Conservation (phyloP, 2,888 invertebrate genomes). For the Brenthis hecate region DNA sequence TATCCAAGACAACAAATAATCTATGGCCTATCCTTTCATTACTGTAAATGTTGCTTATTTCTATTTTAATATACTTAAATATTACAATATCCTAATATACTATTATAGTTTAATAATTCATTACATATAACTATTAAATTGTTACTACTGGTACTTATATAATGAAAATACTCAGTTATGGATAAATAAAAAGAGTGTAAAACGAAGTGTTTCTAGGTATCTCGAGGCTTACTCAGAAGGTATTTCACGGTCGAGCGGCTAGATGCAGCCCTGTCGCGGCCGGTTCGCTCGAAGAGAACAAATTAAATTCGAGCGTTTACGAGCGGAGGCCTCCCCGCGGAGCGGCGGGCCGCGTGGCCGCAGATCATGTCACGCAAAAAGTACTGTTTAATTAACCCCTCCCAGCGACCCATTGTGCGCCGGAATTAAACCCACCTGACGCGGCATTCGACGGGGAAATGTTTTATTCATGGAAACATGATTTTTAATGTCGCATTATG, state of each 20-base stretch:
- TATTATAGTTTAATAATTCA: no score
- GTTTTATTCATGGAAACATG: conserved; percentile 14
- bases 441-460: background rate
- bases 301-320: conserved; percentile 35
- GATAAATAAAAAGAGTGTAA: conserved; percentile 5
- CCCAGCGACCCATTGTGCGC: conserved; percentile 30
- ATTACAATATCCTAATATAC: no score
- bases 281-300: conserved; percentile 27
- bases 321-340: conserved; percentile 20
- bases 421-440: conserved; percentile 25
- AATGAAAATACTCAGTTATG: conserved; percentile 6
- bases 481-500: conserved; percentile 6
- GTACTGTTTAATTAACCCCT: conserved; percentile 34
- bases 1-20: no score
- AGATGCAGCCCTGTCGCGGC: conserved; percentile 26
- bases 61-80: no score
- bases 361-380: conserved; percentile 30
- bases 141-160: background rate
- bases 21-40: no score
- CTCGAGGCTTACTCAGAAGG: conserved; percentile 15
- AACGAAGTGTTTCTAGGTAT: conserved; percentile 13
- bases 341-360: conserved; percentile 6
- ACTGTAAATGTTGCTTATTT: no score
- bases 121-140: background rate
- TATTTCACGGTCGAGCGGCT: conserved; percentile 23